phyloP scores from a whole-genome alignment of 1,140 invertebrate genomes.

The Diachasmimorpha longicaudata region DNA sequence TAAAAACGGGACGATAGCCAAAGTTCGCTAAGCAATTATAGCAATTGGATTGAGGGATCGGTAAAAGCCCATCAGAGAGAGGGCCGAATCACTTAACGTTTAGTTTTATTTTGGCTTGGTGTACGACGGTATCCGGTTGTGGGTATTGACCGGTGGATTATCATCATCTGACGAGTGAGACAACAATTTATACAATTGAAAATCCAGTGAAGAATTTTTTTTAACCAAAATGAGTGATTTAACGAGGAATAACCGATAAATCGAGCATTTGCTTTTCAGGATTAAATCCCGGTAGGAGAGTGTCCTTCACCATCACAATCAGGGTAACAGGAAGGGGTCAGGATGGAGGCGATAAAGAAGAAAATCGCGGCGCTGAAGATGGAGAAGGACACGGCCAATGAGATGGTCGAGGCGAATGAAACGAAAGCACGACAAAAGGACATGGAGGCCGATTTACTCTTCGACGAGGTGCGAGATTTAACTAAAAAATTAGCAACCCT shows the following conservation, averaged over 20 bases:
- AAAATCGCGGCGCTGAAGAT: conserved; percentile 84
- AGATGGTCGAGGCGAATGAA: conserved; percentile 77
- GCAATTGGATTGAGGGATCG: conserved; percentile 49
- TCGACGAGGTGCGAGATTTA: conserved; percentile 74
- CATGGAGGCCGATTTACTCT: conserved; percentile 70
- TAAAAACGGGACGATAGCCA: conserved; percentile 59
- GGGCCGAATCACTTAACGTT: conserved; percentile 40
- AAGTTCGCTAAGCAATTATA: conserved; percentile 59
- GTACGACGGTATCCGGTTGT: conserved; percentile 60
- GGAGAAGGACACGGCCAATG: conserved; percentile 81
- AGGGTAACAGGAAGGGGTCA: conserved; percentile 33
- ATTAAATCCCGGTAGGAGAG: background rate
- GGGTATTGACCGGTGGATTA: conserved; percentile 45
- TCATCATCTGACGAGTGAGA: conserved; percentile 41
- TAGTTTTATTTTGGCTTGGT: conserved; percentile 61
- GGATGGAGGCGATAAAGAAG: conserved; percentile 87
- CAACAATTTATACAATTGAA: no score
- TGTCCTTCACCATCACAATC: conserved; percentile 20
- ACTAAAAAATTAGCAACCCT: conserved; percentile 75
- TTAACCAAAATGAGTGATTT: no score
- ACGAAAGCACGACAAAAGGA: conserved; percentile 75
- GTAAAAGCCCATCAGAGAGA: conserved; percentile 49
- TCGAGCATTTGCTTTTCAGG: background rate
- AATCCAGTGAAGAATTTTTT: no score
- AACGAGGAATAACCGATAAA: background rate